These are phyloP conservation scores for Muricea muricata DNA, from an alignment of 92 coral and sea anemone species.

Conservation along the genomic window DNA sequence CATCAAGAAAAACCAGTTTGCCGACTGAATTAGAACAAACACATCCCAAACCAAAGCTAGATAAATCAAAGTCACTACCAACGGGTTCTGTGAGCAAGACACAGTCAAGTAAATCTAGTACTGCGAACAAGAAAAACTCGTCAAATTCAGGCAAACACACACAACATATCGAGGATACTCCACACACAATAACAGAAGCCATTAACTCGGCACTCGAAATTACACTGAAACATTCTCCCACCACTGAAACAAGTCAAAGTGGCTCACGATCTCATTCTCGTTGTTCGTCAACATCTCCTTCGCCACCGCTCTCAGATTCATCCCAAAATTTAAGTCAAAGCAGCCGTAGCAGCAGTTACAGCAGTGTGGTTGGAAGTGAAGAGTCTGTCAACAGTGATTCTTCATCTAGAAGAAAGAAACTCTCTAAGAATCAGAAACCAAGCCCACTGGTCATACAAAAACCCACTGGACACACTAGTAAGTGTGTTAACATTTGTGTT, in stretches of 20 bases:
- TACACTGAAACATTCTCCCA: constrained; percentile 81
- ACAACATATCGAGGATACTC: constrained; percentile 47
- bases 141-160: constrained; percentile 12
- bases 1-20: constrained; percentile 67
- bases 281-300: constrained; percentile 66
- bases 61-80: constrained; percentile 43
- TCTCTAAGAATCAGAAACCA: constrained; percentile 69
- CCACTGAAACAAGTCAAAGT: constrained; percentile 73
- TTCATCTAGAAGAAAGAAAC: constrained; percentile 58
- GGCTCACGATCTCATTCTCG: constrained; percentile 67
- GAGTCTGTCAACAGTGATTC: constrained; percentile 76
- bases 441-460: constrained; percentile 76
- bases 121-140: constrained; percentile 43
- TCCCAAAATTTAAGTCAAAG: constrained; percentile 88
- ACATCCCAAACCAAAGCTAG: constrained; percentile 27
- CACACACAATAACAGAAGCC: constrained; percentile 91
- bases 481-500: neutral
- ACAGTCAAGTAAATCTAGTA: constrained; percentile 40
- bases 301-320: constrained; percentile 79
- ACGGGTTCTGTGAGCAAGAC: constrained; percentile 5
- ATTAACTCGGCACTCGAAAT: constrained; percentile 90
- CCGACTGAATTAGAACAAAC: constrained; percentile 57
- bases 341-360: constrained; percentile 98
- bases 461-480: constrained; percentile 44
- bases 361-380: constrained; percentile 96